A percentile compares a stretch with the other conserved stretches of the same genome.
phyloP scores from a whole-genome alignment of 2,797 vertebrate species.

The Urocyon cinereoargenteus region DNA sequence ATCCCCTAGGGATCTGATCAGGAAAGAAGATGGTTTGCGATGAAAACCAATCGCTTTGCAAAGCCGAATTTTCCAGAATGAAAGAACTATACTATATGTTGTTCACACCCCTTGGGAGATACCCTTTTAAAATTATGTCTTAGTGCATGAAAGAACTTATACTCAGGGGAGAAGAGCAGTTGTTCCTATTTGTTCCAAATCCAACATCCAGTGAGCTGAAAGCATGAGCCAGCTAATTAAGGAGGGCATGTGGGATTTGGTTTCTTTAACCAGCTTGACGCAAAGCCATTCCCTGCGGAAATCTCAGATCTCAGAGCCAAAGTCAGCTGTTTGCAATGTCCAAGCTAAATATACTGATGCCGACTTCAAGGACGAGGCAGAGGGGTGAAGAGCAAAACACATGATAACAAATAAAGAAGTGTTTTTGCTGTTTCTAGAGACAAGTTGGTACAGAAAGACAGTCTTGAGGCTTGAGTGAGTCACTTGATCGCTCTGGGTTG shows the following conservation, averaged over 20 bases:
- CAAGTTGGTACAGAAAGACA: not conserved
- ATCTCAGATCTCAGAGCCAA: constrained; percentile 40
- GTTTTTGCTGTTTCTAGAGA: not conserved
- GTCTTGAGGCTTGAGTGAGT: not conserved
- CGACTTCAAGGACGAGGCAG: not conserved
- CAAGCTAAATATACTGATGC: not conserved
- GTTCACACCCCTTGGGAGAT: not conserved
- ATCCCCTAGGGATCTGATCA: not conserved
- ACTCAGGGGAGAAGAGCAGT: not conserved
- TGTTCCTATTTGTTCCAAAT: constrained; percentile 7
- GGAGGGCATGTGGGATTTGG: constrained; percentile 7
- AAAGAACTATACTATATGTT: not conserved
- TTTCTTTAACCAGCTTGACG: constrained; percentile 48
- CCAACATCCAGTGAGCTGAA: constrained; percentile 62
- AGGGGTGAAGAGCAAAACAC: not conserved
- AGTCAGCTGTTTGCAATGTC: constrained; percentile 26
- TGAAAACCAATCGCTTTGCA: constrained; percentile 22
- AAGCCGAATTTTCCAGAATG: constrained; percentile 35
- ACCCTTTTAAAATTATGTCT: constrained; percentile 29
- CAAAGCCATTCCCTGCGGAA: constrained; percentile 51
- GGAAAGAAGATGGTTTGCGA: not conserved
- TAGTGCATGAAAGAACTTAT: not conserved
- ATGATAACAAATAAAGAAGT: not conserved
- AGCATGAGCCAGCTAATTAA: constrained; percentile 50
- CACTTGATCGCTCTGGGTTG: not conserved